Conservation (phyloP, 2,797 vertebrate genomes). For the Typhlichthys subterraneus region DNA sequence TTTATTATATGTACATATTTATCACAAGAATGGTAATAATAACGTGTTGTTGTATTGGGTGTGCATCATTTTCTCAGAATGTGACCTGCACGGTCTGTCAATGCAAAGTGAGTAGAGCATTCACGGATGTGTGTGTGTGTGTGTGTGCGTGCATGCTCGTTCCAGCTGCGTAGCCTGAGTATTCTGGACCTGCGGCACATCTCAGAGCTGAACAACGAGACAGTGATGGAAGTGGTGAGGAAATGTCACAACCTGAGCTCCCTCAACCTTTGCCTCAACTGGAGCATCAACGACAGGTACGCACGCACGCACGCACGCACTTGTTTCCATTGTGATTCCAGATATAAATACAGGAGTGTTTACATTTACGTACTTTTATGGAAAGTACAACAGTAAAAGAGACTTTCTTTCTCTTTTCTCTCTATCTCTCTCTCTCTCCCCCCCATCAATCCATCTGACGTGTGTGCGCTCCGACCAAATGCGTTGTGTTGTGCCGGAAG, state of each 20-base stretch:
- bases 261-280: slow-evolving; percentile 98
- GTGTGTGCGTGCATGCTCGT: slow-evolving; percentile 18
- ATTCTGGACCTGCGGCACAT: slow-evolving; percentile 95
- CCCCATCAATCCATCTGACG: neutral
- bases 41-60: too few species aligned
- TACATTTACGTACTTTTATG: neutral
- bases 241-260: slow-evolving; percentile 93
- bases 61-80: too few species aligned
- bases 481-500: neutral
- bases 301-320: slow-evolving; percentile 6
- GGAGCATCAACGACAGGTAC: slow-evolving; percentile 98
- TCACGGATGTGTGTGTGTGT: neutral
- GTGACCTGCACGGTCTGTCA: too few species aligned
- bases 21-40: too few species aligned
- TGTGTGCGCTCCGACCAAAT: neutral
- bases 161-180: slow-evolving; percentile 88
- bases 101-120: neutral
- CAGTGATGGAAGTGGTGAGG: slow-evolving; percentile 97
- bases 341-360: neutral
- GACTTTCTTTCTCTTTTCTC: slow-evolving; percentile 16
- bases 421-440: slow-evolving; percentile 2
- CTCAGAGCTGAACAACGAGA: slow-evolving; percentile 97
- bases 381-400: neutral
- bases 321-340: neutral
- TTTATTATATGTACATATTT: too few species aligned